Base-by-base conservation (phyloP, 2,888 invertebrate genomes). In the Gymnocheta viridis region DNA sequence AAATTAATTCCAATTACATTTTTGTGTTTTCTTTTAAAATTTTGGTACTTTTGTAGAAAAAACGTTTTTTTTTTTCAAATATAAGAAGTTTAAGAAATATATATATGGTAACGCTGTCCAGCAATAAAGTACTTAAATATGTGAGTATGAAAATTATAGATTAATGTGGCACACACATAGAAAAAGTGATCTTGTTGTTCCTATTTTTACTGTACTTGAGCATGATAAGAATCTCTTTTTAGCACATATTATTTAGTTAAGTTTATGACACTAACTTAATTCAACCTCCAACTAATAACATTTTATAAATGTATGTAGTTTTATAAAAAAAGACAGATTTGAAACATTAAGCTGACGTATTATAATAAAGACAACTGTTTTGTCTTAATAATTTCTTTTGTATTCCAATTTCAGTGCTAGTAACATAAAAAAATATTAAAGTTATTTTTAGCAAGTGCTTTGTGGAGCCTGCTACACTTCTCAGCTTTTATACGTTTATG, bases 391-490 rank as follows among this genome's bases (percentile, higher is more conserved):
- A 7, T 4, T 19, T 41, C 14, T 47, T 51, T 4, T 14, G 1
- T 7, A 29, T n/a, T 54, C 2, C 7, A 2, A 29, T 27, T 27
- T 54, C 54, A 29, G 27, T 54, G 2, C n/a, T 54, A 27, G 54
- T n/a, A 54, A 54, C 22, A 27, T 54, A 54, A 54, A 24, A 24
- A 47, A 19, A 19, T 44, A 47, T 47, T 51, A 1, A 24, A 9
- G 7, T 24, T 54, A 54, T 56, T 58, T 58, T 19, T 35, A 35
- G 19, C n/a, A 32, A 58, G 7, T 9, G 1, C 35, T 58, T 58
- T 24, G 22, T 49, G 24, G 22, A 49, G 10, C 24, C 24, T 35
- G 38, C 38, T 49, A 38, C 19, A 72, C 72, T 60, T 73, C 35
- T 49, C 62, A 62, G 49, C 7, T 49, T 9, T 17, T 35, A 6